Evolutionary conservation across 2,797 vertebrate species (phyloP).

Genomic region (Melanogrammus aeglefinus): DNA sequence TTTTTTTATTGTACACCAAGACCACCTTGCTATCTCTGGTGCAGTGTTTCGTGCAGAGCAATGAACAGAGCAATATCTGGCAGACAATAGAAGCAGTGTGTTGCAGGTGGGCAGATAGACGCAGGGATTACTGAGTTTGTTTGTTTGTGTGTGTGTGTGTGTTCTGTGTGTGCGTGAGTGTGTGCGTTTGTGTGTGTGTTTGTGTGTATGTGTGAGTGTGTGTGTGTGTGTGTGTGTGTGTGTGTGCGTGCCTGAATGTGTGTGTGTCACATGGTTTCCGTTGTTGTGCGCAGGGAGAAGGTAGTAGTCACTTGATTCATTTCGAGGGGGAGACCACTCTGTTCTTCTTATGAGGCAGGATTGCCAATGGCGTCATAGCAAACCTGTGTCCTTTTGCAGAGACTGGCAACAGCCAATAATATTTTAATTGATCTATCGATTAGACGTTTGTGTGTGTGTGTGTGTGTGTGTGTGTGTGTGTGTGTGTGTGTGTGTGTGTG

Average conservation of each 20-base stretch:
- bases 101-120: background rate
- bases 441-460: no score
- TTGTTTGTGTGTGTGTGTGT: background rate
- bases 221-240: no score
- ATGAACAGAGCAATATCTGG: background rate
- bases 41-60: background rate
- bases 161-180: no score
- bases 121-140: background rate
- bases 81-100: background rate
- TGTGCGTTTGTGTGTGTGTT: no score
- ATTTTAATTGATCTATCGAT: no score
- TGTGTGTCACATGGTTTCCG: background rate
- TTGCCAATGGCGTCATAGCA: slow-evolving; percentile 19
- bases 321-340: slow-evolving; percentile 2
- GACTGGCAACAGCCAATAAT: no score
- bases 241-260: no score
- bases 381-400: background rate
- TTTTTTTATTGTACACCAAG: background rate
- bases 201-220: no score
- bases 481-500: no score
- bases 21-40: background rate
- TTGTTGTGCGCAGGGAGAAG: slow-evolving; percentile 17
- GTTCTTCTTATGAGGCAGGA: slow-evolving; percentile 14
- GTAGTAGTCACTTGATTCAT: slow-evolving; percentile 28
- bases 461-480: no score